Evolutionary conservation across 2,113 vertebrate genomes (phyloP).

Genomic region (Diglossa brunneiventris): DNA sequence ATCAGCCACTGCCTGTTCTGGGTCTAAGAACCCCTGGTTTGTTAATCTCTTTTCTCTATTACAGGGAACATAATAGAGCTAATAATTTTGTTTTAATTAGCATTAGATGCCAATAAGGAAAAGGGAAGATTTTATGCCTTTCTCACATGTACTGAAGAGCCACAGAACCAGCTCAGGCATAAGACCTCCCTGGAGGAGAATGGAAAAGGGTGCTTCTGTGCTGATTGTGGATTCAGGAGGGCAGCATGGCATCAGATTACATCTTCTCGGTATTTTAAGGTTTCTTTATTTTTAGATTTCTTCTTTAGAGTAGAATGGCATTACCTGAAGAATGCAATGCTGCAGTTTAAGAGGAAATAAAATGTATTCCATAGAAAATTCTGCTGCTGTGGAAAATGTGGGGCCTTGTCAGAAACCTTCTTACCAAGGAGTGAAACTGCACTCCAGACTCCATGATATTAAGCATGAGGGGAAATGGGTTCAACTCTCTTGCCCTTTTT

Average conservation of each 20-base stretch:
- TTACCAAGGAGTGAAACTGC: neutral
- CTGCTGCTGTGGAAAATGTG: neutral
- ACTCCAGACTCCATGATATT: neutral
- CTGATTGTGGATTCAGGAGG: neutral
- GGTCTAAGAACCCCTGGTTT: neutral
- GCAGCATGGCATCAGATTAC: neutral
- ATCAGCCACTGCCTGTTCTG: neutral
- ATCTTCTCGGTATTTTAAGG: neutral
- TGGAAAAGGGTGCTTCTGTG: neutral
- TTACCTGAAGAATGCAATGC: neutral
- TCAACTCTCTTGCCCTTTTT: constrained; percentile 14
- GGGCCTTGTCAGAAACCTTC: constrained; percentile 1
- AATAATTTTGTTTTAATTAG: neutral
- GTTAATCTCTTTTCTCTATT: neutral
- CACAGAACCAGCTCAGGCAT: neutral
- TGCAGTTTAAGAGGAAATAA: neutral
- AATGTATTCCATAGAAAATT: neutral
- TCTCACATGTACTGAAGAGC: neutral
- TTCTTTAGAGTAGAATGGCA: neutral
- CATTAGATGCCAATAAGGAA: neutral
- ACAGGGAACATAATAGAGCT: neutral
- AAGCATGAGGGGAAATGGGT: neutral
- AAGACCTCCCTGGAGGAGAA: neutral
- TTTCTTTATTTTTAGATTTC: constrained; percentile 34
- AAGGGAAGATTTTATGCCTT: neutral